phyloP scores from a whole-genome alignment of 2,113 vertebrate species.

The Bucco capensis region DNA sequence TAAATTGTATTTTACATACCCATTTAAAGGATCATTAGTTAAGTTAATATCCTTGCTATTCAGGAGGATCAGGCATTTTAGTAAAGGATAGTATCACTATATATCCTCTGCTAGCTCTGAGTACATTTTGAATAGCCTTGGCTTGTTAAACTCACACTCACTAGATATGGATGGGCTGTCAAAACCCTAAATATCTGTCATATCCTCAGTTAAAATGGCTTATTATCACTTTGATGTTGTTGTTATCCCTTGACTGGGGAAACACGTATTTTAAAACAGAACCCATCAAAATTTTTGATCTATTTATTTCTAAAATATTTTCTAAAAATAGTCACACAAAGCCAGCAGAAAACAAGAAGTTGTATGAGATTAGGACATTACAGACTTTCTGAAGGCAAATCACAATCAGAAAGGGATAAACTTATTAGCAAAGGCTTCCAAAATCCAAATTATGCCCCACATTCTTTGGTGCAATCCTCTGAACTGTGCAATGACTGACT shows the following conservation, averaged over 20 bases:
- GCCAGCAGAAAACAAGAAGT: not conserved
- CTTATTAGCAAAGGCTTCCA: not conserved
- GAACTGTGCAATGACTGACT: not conserved
- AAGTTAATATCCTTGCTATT: slow-evolving; percentile 74
- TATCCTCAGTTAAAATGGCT: not conserved
- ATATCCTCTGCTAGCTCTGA: not conserved
- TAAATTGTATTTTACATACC: slow-evolving; percentile 78
- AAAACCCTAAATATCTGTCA: not conserved
- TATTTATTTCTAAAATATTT: not conserved
- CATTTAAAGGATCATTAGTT: slow-evolving; percentile 81
- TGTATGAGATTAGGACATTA: accelerated
- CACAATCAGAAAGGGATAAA: not conserved
- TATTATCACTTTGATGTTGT: not conserved
- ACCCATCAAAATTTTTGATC: not conserved
- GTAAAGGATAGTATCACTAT: slow-evolving; percentile 22
- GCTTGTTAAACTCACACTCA: not conserved
- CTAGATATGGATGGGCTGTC: not conserved
- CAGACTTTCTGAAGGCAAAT: not conserved
- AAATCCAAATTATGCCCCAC: not conserved
- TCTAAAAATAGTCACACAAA: not conserved
- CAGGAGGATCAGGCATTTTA: slow-evolving; percentile 49
- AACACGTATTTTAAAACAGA: not conserved
- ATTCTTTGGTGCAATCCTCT: not conserved
- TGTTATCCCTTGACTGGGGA: not conserved
- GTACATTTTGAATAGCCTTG: not conserved